Evolutionary conservation across 23 tunicate species (phyloP), one percentile per base, ranked within the genome.

Genomic region (Halocynthia aurantium): DNA sequence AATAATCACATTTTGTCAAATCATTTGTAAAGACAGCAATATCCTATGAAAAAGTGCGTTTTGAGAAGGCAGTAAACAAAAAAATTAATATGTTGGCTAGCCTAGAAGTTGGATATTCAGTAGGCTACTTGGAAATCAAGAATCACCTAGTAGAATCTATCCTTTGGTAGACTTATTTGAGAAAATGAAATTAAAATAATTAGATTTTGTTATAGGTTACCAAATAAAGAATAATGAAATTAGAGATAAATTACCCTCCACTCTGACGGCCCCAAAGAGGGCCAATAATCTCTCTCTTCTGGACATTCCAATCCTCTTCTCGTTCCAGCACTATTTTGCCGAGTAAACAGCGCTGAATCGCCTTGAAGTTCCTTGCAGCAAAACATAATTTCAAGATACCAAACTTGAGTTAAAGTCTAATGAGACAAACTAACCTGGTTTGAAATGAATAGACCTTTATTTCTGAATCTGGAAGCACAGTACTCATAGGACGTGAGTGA

Each of bases 201-300:
- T 31, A 4, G 4, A 31, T 31, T 31, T 31, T 31, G 44, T 31
- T 31, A 58, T 58, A 58, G 15, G 63, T 58, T 58, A 58, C 17
- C 17, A 13, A 58, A 13, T 13, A 58, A 13, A 0, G 63, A 58
- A 58, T 58, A 58, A 13, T 58, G n/a, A 2, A 58, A 1, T 18
- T 15, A 19, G 2, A 19, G 62, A 17, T 76, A 50, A 70, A 55
- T 19, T 76, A 90, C 96, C 86, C 71, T 87, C 98, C 98, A 93
- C 20, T 70, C 80, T 8, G 82, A 72, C 7, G 88, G 85, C 12
- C 71, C 85, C 93, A 93, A 93, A 69, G 87, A 87, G 0, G 98
- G 98, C 64, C 87, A 93, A 58, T 93, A 93, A 83, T 93, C 98
- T 82, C 84, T 79, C 75, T 93, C 98, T 62, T 93, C 98, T 6